Percentiles rank a stretch among this genome's conserved stretches.
These are phyloP conservation scores for Hippocampus kuda DNA, from an alignment of 2,797 vertebrate genomes.

Conservation along the genomic window DNA sequence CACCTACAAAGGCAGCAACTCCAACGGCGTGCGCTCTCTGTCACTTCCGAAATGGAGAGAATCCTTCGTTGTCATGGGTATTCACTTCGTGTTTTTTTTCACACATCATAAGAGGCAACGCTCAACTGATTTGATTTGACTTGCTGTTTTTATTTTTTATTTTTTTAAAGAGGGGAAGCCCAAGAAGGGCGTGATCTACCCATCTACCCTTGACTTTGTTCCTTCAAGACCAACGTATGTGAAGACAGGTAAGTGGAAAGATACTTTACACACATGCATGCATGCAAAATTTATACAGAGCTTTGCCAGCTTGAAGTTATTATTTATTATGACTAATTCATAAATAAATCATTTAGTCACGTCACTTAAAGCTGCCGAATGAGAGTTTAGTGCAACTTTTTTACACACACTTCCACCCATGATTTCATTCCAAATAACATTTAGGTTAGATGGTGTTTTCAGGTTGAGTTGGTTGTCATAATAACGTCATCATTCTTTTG, in stretches of 20 bases:
- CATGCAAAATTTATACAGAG: no score
- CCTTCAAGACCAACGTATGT: constrained; percentile 68
- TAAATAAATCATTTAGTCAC: no score
- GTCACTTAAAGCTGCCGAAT: no score
- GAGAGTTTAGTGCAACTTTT: no score
- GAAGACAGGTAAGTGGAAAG: constrained; percentile 71
- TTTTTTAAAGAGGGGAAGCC: constrained; percentile 76
- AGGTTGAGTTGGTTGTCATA: constrained; percentile 28
- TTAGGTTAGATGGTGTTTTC: constrained; percentile 23
- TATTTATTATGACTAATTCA: neutral
- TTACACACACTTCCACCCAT: no score
- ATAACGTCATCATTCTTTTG: constrained; percentile 9
- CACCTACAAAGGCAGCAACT: constrained; percentile 79
- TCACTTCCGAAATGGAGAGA: constrained; percentile 91
- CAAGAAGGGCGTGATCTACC: constrained; percentile 86
- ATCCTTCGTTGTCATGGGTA: constrained; percentile 87
- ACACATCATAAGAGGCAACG: neutral
- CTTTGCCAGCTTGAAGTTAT: no score
- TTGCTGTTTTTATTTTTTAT: constrained; percentile 13
- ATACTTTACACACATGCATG: neutral
- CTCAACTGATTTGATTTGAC: neutral
- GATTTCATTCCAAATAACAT: neutral
- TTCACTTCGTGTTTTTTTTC: no score
- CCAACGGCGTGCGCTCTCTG: constrained; percentile 79
- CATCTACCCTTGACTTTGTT: constrained; percentile 77